These are phyloP conservation scores for Astropecten irregularis DNA, from an alignment of 53 echinoderm and acorn worm species.

Conservation along the genomic window DNA sequence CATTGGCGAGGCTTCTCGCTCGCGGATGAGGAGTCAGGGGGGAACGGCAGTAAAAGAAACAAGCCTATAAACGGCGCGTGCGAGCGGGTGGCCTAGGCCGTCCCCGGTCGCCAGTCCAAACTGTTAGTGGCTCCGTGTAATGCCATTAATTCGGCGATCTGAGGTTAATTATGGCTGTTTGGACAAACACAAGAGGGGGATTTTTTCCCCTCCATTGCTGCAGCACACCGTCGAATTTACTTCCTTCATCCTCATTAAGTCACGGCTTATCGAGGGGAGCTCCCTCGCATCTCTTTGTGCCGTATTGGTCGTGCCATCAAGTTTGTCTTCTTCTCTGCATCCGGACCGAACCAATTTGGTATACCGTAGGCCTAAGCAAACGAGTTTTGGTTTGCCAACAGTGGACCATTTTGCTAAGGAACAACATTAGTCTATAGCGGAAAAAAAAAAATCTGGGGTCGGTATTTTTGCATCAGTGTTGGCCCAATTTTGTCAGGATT, in stretches of 20 bases:
- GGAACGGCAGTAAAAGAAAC: neutral
- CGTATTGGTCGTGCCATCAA: neutral
- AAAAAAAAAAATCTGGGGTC: no score
- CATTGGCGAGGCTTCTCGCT: no score
- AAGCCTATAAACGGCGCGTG: neutral
- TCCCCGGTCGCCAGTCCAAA: constrained; percentile 44
- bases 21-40: neutral
- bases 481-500: no score
- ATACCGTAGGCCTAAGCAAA: no score
- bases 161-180: constrained; percentile 58
- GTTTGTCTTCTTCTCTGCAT: neutral
- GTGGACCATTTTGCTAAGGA: neutral
- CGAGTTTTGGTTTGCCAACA: neutral
- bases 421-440: no score
- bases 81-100: neutral
- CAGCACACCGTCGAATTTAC: neutral
- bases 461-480: no score
- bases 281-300: no score
- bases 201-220: neutral
- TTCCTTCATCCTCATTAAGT: neutral
- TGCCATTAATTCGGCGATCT: constrained; percentile 41
- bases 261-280: neutral
- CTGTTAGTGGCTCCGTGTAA: constrained; percentile 56
- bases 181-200: constrained; percentile 53
- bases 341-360: neutral